Evolutionary conservation across 2,113 vertebrate genomes (phyloP).

Genomic region (Suricata suricatta): DNA sequence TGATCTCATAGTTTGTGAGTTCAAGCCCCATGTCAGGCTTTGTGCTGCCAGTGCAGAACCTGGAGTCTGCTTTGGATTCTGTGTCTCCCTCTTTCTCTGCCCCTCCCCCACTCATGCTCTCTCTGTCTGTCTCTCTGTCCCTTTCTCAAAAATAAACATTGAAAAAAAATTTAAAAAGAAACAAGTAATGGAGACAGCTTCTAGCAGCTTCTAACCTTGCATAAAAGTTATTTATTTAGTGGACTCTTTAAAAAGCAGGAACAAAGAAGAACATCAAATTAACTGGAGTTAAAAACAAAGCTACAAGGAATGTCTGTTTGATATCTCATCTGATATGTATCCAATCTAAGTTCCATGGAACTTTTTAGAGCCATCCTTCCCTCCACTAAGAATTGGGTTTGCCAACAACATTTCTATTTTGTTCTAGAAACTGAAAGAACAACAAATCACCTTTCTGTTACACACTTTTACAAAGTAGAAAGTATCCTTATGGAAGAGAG

Average conservation of each 20-base stretch:
- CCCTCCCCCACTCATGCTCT: too few species aligned
- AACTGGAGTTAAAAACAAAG: conserved; percentile 52
- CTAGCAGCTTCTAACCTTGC: not conserved
- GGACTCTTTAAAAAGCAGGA: not conserved
- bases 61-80: too few species aligned
- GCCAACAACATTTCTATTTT: not conserved
- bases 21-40: too few species aligned
- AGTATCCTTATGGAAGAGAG: not conserved
- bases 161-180: not conserved
- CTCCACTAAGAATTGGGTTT: not conserved
- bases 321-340: conserved; percentile 37
- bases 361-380: not conserved
- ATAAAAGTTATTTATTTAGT: conserved; percentile 30
- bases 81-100: too few species aligned
- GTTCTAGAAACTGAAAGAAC: not conserved
- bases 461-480: not conserved
- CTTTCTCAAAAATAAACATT: too few species aligned
- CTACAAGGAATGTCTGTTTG: conserved; percentile 39
- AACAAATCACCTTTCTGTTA: not conserved
- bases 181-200: not conserved
- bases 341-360: not conserved
- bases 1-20: too few species aligned
- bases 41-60: too few species aligned
- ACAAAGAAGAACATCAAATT: conserved; percentile 50
- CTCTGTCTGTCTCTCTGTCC: too few species aligned